Percentiles rank a stretch among this genome's conserved stretches.
These are phyloP conservation scores for Oncorhynchus nerka DNA, from an alignment of 2,113 vertebrate species.

Conservation along the genomic window DNA sequence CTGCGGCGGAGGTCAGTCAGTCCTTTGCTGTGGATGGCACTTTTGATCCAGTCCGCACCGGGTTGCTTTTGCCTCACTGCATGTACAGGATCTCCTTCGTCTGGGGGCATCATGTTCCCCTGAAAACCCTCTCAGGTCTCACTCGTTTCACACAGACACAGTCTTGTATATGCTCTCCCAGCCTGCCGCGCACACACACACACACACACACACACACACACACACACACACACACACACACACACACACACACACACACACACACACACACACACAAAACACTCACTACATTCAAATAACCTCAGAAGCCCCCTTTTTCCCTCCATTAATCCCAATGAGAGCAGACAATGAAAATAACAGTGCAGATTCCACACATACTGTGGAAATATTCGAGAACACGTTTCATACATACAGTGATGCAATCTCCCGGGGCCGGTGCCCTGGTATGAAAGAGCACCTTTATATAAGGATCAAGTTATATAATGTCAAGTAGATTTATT, in stretches of 20 bases:
- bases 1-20: constrained; percentile 51
- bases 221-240: neutral
- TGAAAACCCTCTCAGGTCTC: constrained; percentile 8
- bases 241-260: constrained; percentile 1
- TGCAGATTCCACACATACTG: constrained; percentile 61
- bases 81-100: constrained; percentile 25
- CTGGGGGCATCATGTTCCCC: constrained; percentile 20
- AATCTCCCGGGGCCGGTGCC: constrained; percentile 13
- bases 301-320: constrained; percentile 18
- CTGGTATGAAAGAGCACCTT: constrained; percentile 18
- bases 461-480: constrained; percentile 27
- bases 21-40: constrained; percentile 43
- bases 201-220: neutral
- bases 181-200: constrained; percentile 2
- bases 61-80: neutral
- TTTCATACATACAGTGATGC: constrained; percentile 53
- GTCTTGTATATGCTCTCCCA: neutral
- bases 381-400: constrained; percentile 48
- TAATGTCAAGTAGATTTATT: constrained; percentile 41
- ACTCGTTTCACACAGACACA: neutral
- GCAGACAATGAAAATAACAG: constrained; percentile 33
- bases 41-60: constrained; percentile 16
- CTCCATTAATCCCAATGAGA: constrained; percentile 42
- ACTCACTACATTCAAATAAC: neutral
- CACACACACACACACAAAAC: neutral